phyloP scores from a whole-genome alignment of 2,888 invertebrate genomes.

The Eurytoma californica region DNA sequence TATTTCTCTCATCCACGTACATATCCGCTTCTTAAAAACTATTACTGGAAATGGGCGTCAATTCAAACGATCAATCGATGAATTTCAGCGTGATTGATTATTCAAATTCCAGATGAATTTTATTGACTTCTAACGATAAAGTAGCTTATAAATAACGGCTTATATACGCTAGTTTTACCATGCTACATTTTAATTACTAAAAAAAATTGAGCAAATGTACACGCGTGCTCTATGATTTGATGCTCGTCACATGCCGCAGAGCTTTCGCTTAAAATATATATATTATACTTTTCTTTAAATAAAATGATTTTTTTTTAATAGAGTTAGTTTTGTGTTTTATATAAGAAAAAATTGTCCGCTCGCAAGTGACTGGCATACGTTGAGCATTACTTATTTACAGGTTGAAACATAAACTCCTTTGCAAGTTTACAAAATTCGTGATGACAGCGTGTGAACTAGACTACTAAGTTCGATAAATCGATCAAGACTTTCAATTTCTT shows the following conservation, averaged over 20 bases:
- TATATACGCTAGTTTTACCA: conserved; percentile 49
- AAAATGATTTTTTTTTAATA: conserved; percentile 19
- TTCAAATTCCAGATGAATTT: conserved; percentile 35
- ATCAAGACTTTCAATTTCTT: conserved; percentile 32
- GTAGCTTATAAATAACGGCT: conserved; percentile 57
- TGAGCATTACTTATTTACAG: conserved; percentile 63
- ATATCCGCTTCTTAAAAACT: conserved; percentile 50
- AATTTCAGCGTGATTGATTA: conserved; percentile 41
- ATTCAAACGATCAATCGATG: conserved; percentile 44
- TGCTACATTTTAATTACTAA: conserved; percentile 54
- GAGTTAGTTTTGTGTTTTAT: conserved; percentile 24
- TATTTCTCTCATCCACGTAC: conserved; percentile 64
- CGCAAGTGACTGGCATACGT: conserved; percentile 58
- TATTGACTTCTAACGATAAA: conserved; percentile 33
- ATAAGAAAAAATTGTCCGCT: conserved; percentile 34
- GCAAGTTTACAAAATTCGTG: conserved; percentile 23
- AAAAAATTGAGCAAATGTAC: conserved; percentile 60
- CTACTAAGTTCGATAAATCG: conserved; percentile 29
- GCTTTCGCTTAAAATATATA: conserved; percentile 20
- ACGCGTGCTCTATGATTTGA: conserved; percentile 57
- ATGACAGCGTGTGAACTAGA: conserved; percentile 7
- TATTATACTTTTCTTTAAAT: conserved; percentile 1
- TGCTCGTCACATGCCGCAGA: conserved; percentile 57
- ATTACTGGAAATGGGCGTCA: conserved; percentile 37
- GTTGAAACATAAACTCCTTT: conserved; percentile 43